These are phyloP conservation scores for Lycaena phlaeas DNA, from an alignment of 2,888 invertebrate genomes.

Conservation along the genomic window DNA sequence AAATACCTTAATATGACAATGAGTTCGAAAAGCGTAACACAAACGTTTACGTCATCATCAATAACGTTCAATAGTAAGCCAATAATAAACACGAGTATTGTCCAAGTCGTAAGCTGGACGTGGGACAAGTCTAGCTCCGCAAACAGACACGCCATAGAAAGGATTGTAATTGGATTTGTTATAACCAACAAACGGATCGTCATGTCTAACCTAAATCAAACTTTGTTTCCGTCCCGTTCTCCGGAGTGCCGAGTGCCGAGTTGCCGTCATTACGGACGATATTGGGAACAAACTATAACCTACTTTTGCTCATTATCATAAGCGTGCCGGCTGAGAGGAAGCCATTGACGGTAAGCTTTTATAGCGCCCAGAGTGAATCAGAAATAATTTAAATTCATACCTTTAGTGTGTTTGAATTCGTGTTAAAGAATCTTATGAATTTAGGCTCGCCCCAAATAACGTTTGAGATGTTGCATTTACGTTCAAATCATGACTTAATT, in stretches of 20 bases:
- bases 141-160: constrained; percentile 15
- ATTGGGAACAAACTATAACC: constrained; percentile 40
- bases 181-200: constrained; percentile 25
- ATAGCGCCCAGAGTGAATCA: constrained; percentile 4
- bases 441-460: constrained; percentile 3
- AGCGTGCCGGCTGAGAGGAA: constrained; percentile 26
- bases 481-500: too few species aligned
- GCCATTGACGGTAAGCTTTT: constrained; percentile 17
- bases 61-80: not conserved
- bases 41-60: too few species aligned
- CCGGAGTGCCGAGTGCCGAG: constrained; percentile 25
- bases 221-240: constrained; percentile 55
- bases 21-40: too few species aligned
- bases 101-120: not conserved
- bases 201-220: constrained; percentile 62
- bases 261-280: constrained; percentile 33
- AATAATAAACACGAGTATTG: not conserved
- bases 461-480: too few species aligned
- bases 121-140: constrained; percentile 13
- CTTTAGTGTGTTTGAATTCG: not conserved
- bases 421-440: not conserved
- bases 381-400: not conserved
- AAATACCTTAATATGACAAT: too few species aligned
- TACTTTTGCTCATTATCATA: constrained; percentile 42
- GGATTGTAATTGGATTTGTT: constrained; percentile 24